Conservation (phyloP, 2,888 invertebrate genomes). For the Tridacna gigas region DNA sequence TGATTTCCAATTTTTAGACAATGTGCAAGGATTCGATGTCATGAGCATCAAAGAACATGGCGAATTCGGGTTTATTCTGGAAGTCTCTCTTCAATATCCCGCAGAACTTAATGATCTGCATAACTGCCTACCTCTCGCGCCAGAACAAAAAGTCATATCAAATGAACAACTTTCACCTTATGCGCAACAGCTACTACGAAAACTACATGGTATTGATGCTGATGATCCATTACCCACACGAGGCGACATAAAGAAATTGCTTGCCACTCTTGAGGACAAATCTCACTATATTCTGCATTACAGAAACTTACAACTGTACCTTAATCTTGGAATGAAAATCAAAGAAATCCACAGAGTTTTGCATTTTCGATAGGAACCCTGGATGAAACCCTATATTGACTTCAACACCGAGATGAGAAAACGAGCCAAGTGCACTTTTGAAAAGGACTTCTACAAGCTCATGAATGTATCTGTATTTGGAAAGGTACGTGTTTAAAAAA, state of each 20-base stretch:
- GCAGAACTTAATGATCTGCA: constrained; percentile 22
- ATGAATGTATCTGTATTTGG: constrained; percentile 81
- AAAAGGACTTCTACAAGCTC: constrained; percentile 77
- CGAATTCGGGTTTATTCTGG: constrained; percentile 28
- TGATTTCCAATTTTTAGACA: constrained; percentile 20
- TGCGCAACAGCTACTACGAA: constrained; percentile 27
- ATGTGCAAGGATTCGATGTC: constrained; percentile 27
- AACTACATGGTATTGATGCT: constrained; percentile 13
- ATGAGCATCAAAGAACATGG: constrained; percentile 27
- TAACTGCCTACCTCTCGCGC: constrained; percentile 32
- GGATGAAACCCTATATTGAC: constrained; percentile 82
- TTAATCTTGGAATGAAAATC: constrained; percentile 64
- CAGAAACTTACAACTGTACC: constrained; percentile 25
- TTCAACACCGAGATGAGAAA: constrained; percentile 63
- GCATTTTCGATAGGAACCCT: constrained; percentile 74
- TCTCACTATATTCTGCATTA: constrained; percentile 20
- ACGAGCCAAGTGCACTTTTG: constrained; percentile 71
- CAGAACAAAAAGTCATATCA: constrained; percentile 16
- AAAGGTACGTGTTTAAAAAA: constrained; percentile 73
- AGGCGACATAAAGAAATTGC: constrained; percentile 6
- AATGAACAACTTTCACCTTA: constrained; percentile 24
- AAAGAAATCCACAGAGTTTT: constrained; percentile 76
- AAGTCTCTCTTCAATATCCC: constrained; percentile 30
- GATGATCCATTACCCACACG: constrained; percentile 14
- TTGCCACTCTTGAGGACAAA: constrained; percentile 21